Conservation (phyloP, 2,888 invertebrate genomes). For the Eupithecia dodoneata region DNA sequence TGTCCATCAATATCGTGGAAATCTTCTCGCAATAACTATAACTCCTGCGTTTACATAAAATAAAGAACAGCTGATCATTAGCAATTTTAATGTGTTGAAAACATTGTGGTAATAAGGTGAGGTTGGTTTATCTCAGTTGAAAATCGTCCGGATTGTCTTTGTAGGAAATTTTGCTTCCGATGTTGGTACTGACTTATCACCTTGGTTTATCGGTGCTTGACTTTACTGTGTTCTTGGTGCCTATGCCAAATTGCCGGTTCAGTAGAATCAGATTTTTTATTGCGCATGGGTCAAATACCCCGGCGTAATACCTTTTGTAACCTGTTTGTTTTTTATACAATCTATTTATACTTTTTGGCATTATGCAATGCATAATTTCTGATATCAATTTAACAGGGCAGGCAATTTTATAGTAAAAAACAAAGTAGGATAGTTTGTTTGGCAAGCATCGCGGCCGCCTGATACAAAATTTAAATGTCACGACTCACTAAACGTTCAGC, state of each 20-base stretch:
- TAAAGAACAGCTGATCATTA: slow-evolving; percentile 48
- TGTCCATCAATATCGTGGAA: neutral
- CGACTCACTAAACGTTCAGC: slow-evolving; percentile 44
- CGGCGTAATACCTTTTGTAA: neutral
- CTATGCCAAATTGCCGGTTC: slow-evolving; percentile 25
- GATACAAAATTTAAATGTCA: neutral
- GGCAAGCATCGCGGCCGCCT: neutral
- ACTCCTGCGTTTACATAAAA: neutral
- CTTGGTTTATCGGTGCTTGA: slow-evolving; percentile 27
- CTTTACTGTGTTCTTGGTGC: slow-evolving; percentile 28
- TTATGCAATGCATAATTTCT: neutral
- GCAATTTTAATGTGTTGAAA: slow-evolving; percentile 59
- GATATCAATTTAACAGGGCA: neutral
- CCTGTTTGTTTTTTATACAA: slow-evolving; percentile 6
- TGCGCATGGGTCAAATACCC: slow-evolving; percentile 4
- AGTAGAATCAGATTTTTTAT: slow-evolving; percentile 9
- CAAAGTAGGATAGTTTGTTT: neutral
- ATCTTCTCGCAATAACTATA: neutral
- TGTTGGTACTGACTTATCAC: slow-evolving; percentile 31
- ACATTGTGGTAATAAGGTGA: slow-evolving; percentile 50
- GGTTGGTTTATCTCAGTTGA: slow-evolving; percentile 47
- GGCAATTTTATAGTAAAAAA: neutral
- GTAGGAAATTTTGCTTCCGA: slow-evolving; percentile 36
- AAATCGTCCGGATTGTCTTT: slow-evolving; percentile 49
- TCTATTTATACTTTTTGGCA: neutral